phyloP scores from a whole-genome alignment of 2,888 invertebrate genomes.

The Frankliniella fusca region DNA sequence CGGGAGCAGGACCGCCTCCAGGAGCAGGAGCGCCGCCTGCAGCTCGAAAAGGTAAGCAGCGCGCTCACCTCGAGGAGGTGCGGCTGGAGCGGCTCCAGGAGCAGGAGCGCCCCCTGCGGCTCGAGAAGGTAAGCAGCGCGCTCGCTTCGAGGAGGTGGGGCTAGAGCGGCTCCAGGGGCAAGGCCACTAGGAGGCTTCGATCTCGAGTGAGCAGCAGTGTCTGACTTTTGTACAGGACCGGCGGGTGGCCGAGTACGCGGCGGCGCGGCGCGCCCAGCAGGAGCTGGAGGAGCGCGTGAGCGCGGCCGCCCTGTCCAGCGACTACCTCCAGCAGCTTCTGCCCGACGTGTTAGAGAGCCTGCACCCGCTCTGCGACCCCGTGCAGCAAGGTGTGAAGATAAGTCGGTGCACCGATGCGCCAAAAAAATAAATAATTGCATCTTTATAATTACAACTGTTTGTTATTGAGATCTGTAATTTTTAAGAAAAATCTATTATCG shows the following conservation, averaged over 20 bases:
- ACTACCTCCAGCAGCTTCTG: constrained; percentile 80
- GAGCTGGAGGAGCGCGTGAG: constrained; percentile 79
- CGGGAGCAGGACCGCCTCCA: constrained; percentile 77
- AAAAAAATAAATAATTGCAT: background rate
- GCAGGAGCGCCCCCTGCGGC: constrained; percentile 63
- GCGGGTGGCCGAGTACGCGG: constrained; percentile 66
- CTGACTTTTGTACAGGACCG: constrained; percentile 53
- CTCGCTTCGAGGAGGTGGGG: background rate
- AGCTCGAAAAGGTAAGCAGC: constrained; percentile 64
- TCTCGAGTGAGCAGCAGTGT: background rate
- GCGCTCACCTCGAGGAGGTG: constrained; percentile 64
- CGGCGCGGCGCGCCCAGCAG: constrained; percentile 59
- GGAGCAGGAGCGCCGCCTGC: constrained; percentile 67
- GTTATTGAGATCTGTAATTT: too few species aligned
- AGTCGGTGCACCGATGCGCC: background rate
- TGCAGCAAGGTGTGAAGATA: constrained; percentile 53
- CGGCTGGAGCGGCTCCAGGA: constrained; percentile 80
- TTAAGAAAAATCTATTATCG: background rate
- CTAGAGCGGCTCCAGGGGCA: too few species aligned
- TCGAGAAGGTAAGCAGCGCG: constrained; percentile 56
- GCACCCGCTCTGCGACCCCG: constrained; percentile 60
- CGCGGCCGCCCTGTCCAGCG: constrained; percentile 76
- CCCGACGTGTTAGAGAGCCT: constrained; percentile 79
- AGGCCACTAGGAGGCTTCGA: constrained; percentile 62
- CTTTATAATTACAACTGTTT: background rate